Evolutionary conservation across 2,113 vertebrate genomes (phyloP), one percentile per base, ranked within the genome.

Genomic region (Alligator mississippiensis): DNA sequence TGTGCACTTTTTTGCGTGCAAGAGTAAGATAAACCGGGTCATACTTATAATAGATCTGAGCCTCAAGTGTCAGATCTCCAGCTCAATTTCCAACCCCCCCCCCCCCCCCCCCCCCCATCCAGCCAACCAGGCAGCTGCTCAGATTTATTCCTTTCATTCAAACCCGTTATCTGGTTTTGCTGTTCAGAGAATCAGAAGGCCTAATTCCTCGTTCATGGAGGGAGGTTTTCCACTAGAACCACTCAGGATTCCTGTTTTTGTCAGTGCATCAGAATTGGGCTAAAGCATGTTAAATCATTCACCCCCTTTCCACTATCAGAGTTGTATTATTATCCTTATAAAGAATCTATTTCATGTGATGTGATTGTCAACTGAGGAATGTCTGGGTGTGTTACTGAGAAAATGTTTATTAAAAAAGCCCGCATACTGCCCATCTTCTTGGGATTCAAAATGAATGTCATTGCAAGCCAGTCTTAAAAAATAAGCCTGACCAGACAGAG

Each of bases 381-480:
- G 18, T 66, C 58, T 93, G 55, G 30, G 2, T 76, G 79, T 91
- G 17, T 86, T 90, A 88, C 76, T 77, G 27, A 61, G 58, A 88
- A 89, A 76, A 89, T 27, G 9, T 85, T 84, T 81, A 17, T 59
- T 80, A 82, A 90, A 90, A 61, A 88, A 82, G 82, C 90, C 85
- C 72, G 93, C 89, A 85, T 55, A 22, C 76, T 84, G 21, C 85
- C 85, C 72, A 87, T 72, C 82, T 77, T 84, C 62, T 89, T 24
- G 5, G 57, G 57, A 89, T 82, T 93, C 68, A 63, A 72, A 92
- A 80, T 30, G 7, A 80, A 83, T 2, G 1, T 93, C 75, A 66
- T 47, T 81, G 75, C 63, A 82, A 94, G 66, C 47, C 85, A 28
- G 55, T 74, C 81, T 92, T 64, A 70, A 58, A 88, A 94, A 94